Base-by-base conservation (phyloP, 2,797 vertebrate genomes). In the Epinephelus awoara region DNA sequence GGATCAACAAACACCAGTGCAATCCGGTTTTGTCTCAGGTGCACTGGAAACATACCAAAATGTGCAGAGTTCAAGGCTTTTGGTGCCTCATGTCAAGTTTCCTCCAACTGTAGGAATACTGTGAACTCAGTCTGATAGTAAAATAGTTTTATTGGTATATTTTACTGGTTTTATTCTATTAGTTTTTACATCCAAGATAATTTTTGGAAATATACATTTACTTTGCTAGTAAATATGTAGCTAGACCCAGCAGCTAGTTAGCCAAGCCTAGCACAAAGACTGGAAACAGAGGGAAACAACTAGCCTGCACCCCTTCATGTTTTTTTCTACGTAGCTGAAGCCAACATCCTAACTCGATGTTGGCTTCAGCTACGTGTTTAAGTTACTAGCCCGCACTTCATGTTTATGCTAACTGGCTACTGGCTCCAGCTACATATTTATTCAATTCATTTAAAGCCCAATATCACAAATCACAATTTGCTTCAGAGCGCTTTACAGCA, bases 1-100 rank as follows among this genome's bases (percentile, higher is more conserved):
- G 57, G 78, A 79, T 83, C 74, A 77, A 63, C 56, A 40, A n/a
- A 69, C 61, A 64, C 52, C 85, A 15, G 40, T 15, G 2, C 46
- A 67, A 25, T 74, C 55, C 14, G 11, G 38, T 69, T 80, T 66
- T 12, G 11, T 68, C 67, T 69, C 63, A 17, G n/a, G 13, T 61
- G 25, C 38, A 12, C 57, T 69, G 68, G 59, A 76, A 79, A 76
- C 65, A 69, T 25, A 74, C 57, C 40, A 42, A 61, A 55, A 55
- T 64, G 29, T 47, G 67, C 18, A 50, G 14, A 38, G 34, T 46
- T 76, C 42, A 51, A 13, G 38, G 56, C 50, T 17, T 44, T 64
- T 72, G 11, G 13, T 55, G 50, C 21, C 74, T 21, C 38, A 34
- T 21, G n/a, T 75, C 14, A n/a, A 27, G 44, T 14, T 19, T 25